Evolutionary conservation across 2,113 vertebrate species (phyloP).

Genomic region (Callopanchax toddi): DNA sequence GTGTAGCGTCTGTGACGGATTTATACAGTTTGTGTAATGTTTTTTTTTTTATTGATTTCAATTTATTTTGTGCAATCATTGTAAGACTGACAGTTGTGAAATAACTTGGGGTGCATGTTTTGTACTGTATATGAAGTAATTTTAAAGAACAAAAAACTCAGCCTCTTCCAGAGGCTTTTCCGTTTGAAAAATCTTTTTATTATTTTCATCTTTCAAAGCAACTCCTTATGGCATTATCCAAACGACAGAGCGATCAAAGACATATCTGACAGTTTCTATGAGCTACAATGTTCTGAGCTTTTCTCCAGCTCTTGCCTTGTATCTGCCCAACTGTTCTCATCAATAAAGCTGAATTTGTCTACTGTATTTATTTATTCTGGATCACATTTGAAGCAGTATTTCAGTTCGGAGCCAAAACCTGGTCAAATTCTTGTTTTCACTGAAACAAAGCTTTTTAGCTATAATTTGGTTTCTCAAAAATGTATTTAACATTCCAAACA

Average conservation of each 20-base stretch:
- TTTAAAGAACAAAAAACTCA: constrained; percentile 30
- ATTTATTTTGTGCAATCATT: constrained; percentile 65
- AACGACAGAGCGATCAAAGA: constrained; percentile 28
- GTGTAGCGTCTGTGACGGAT: constrained; percentile 70
- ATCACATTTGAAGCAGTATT: too few relatives aligned
- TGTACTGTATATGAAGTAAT: constrained; percentile 69
- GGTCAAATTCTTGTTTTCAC: not conserved
- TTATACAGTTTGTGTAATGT: constrained; percentile 60
- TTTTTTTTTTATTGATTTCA: constrained; percentile 48
- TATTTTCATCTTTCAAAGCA: constrained; percentile 51
- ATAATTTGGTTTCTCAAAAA: too few relatives aligned
- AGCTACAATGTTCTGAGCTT: constrained; percentile 67
- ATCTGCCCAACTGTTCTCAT: constrained; percentile 69
- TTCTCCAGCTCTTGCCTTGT: constrained; percentile 71
- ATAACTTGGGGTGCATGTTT: constrained; percentile 74
- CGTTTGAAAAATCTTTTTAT: constrained; percentile 60
- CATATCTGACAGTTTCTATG: constrained; percentile 50
- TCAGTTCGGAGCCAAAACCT: too few relatives aligned
- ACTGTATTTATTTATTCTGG: too few relatives aligned
- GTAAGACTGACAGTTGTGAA: constrained; percentile 67
- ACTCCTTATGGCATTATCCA: constrained; percentile 35
- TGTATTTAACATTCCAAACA: too few relatives aligned
- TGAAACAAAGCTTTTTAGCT: not conserved
- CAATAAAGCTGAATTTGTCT: constrained; percentile 79
- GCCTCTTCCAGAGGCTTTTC: constrained; percentile 39